phyloP scores from a whole-genome alignment of 1,140 invertebrate species.

The Drosophila nannoptera region DNA sequence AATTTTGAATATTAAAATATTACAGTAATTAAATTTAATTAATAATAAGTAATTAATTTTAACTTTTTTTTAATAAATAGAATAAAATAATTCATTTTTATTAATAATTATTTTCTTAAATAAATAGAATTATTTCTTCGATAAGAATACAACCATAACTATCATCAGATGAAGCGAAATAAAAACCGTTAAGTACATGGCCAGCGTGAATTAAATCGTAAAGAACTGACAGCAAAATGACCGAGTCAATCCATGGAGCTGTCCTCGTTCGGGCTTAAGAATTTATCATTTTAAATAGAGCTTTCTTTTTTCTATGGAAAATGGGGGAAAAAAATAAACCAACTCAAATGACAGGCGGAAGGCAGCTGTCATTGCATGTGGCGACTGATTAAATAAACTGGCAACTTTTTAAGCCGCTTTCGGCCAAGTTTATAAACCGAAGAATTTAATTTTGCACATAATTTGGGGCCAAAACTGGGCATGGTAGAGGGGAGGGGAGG shows the following conservation, averaged over 20 bases:
- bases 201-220: background rate
- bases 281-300: background rate
- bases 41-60: too few relatives aligned
- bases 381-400: conserved; percentile 27
- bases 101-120: too few relatives aligned
- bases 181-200: too few relatives aligned
- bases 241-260: background rate
- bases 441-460: conserved; percentile 29
- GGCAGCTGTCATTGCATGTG: conserved; percentile 5
- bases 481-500: background rate
- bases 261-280: conserved; percentile 1
- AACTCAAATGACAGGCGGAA: conserved; percentile 6
- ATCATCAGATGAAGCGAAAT: too few relatives aligned
- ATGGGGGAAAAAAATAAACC: background rate
- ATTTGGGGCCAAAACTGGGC: conserved; percentile 22
- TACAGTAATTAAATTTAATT: too few relatives aligned
- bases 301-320: background rate
- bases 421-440: conserved; percentile 9
- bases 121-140: too few relatives aligned
- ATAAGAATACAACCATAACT: too few relatives aligned
- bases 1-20: too few relatives aligned
- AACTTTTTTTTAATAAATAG: too few relatives aligned
- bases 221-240: background rate
- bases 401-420: conserved; percentile 31
- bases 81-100: too few relatives aligned